phyloP scores from a whole-genome alignment of 2,888 invertebrate species.

The Ormyrus labotus region DNA sequence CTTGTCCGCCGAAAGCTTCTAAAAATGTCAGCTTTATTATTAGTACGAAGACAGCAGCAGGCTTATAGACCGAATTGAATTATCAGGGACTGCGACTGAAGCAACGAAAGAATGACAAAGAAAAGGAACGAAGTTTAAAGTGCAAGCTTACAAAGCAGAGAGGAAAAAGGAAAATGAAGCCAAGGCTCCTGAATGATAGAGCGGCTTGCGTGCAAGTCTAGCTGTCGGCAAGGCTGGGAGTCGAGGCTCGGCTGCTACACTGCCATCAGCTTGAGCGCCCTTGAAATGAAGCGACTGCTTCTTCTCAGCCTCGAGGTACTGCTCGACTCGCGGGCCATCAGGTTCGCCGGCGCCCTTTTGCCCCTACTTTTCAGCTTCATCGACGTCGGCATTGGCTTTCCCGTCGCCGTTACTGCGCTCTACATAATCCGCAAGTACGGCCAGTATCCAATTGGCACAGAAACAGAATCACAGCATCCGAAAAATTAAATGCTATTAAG shows the following conservation, averaged over 20 bases:
- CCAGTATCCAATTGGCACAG: background rate
- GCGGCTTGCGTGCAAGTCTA: no score
- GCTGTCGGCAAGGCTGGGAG: constrained; percentile 62
- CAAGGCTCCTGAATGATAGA: no score
- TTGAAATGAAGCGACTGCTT: constrained; percentile 69
- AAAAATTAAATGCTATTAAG: background rate
- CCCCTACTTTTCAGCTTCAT: constrained; percentile 66
- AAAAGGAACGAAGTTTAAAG: no score
- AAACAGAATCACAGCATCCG: background rate
- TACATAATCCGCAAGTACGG: constrained; percentile 66
- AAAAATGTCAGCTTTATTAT: no score
- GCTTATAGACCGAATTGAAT: no score
- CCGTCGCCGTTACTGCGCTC: constrained; percentile 65
- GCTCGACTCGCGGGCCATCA: constrained; percentile 67
- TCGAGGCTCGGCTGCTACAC: constrained; percentile 64
- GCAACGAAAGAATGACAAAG: no score
- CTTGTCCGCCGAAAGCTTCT: no score
- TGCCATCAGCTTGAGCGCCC: constrained; percentile 66
- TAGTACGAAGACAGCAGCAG: no score
- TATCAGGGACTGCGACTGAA: no score
- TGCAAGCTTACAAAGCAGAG: no score
- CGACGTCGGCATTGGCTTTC: constrained; percentile 66
- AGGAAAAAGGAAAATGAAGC: no score
- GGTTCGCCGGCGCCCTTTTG: constrained; percentile 67
- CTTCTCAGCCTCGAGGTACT: constrained; percentile 68